A percentile compares a stretch with the other conserved stretches of the same genome.
Evolutionary conservation across 2,888 invertebrate species (phyloP).

Genomic region (Alviniconcha strummeri): DNA sequence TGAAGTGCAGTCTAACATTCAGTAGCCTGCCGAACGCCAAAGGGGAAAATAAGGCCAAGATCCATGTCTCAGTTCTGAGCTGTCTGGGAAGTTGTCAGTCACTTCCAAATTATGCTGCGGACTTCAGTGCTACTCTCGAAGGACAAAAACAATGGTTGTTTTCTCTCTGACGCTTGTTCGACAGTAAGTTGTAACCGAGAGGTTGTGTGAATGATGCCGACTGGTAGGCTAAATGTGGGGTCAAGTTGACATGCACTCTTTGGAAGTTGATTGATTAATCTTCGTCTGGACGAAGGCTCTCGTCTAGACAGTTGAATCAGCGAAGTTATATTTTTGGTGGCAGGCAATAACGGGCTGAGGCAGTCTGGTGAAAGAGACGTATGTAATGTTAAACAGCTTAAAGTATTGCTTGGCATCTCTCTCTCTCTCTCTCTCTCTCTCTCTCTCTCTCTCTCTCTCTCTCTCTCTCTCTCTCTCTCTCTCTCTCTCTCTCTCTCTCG

Average conservation of each 20-base stretch:
- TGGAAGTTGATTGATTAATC: slow-evolving; percentile 32
- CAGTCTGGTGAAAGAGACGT: no score
- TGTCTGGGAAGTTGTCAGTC: slow-evolving; percentile 23
- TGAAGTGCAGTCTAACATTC: background rate
- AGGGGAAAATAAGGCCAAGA: slow-evolving; percentile 32
- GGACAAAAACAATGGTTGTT: slow-evolving; percentile 50
- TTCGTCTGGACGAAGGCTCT: slow-evolving; percentile 34
- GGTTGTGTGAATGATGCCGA: background rate
- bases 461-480: slow-evolving; percentile 13
- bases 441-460: slow-evolving; percentile 11
- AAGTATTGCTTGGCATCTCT: background rate
- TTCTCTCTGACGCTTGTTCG: slow-evolving; percentile 60
- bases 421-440: slow-evolving; percentile 21
- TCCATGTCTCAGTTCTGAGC: slow-evolving; percentile 26
- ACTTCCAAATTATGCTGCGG: slow-evolving; percentile 32
- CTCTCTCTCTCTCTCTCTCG: background rate
- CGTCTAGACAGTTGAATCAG: slow-evolving; percentile 36
- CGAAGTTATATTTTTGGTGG: slow-evolving; percentile 23
- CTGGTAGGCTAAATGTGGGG: slow-evolving; percentile 6
- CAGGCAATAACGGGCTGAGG: background rate
- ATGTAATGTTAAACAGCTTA: no score
- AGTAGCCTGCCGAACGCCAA: background rate
- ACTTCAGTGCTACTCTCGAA: slow-evolving; percentile 14
- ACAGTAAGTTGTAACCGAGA: slow-evolving; percentile 55
- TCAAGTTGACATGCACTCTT: slow-evolving; percentile 29